These are phyloP conservation scores for Drosophila buzzatii DNA, from an alignment of 2,888 invertebrate species.

Conservation along the genomic window DNA sequence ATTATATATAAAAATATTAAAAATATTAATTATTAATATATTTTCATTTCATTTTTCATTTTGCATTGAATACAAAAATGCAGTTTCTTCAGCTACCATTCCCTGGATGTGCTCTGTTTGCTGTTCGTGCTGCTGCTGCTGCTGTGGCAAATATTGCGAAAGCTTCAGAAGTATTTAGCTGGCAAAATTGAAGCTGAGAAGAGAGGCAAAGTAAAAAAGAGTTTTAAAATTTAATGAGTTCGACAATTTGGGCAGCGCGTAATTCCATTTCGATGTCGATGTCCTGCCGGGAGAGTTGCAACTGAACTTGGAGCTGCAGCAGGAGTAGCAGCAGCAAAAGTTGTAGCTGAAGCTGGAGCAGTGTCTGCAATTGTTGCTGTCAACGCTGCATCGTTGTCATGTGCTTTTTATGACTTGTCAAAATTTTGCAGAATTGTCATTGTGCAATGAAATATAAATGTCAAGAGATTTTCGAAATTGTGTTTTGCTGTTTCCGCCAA, in stretches of 20 bases:
- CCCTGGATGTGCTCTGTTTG: conserved; percentile 21
- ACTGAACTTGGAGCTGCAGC: conserved; percentile 1
- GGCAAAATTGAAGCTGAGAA: conserved; percentile 15
- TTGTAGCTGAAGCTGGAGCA: conserved; percentile 15
- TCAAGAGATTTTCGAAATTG: conserved; percentile 73
- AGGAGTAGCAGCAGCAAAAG: neutral
- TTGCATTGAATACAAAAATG: neutral
- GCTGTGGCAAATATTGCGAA: conserved; percentile 9
- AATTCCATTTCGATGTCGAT: conserved; percentile 55
- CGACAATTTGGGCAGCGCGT: conserved; percentile 25
- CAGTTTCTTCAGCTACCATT: conserved; percentile 14
- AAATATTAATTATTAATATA: too few relatives aligned
- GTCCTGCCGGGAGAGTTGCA: conserved; percentile 18
- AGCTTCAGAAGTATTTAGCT: conserved; percentile 22
- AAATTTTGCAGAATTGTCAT: conserved; percentile 68
- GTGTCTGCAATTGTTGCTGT: conserved; percentile 29
- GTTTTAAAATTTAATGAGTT: conserved; percentile 52
- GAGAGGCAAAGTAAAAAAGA: conserved; percentile 10
- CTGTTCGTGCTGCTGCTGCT: conserved; percentile 10
- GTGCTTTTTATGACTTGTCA: conserved; percentile 73
- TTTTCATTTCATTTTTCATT: too few relatives aligned
- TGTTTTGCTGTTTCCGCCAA: conserved; percentile 56
- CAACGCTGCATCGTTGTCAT: conserved; percentile 54
- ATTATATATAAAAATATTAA: too few relatives aligned
- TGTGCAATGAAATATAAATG: conserved; percentile 81